A percentile compares a stretch with the other conserved stretches of the same genome.
phyloP scores from a whole-genome alignment of 2,797 vertebrate species.

The Sebastes itinus region DNA sequence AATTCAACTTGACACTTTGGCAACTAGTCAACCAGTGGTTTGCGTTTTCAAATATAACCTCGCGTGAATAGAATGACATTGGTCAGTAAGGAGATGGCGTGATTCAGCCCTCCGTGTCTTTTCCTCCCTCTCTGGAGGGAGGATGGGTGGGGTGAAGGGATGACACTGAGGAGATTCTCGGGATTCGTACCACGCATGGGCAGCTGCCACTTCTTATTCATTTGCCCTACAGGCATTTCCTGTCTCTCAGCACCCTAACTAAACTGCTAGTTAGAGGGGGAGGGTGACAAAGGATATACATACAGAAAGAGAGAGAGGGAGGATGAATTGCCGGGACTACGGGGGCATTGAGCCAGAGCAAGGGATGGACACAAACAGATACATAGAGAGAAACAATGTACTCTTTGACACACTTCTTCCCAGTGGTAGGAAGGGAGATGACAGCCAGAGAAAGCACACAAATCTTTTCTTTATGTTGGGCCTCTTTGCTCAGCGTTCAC shows the following conservation, averaged over 20 bases:
- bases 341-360: conserved; percentile 46
- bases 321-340: conserved; percentile 42
- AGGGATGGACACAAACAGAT: conserved; percentile 62
- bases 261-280: conserved; percentile 59
- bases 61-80: neutral
- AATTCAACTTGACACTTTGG: neutral
- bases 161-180: conserved; percentile 56
- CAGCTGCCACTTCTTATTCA: conserved; percentile 71
- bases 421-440: conserved; percentile 65
- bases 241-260: conserved; percentile 60
- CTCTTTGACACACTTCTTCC: conserved; percentile 71
- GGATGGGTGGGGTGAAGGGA: conserved; percentile 30
- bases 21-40: neutral
- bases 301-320: conserved; percentile 12
- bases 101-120: conserved; percentile 1
- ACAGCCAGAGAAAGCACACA: conserved; percentile 62
- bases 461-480: conserved; percentile 68
- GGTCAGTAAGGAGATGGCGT: neutral
- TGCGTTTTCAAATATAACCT: neutral
- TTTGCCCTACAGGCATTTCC: conserved; percentile 66
- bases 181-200: conserved; percentile 60
- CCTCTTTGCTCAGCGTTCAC: conserved; percentile 54
- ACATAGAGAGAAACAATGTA: conserved; percentile 67
- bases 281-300: conserved; percentile 40
- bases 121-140: conserved; percentile 1